Evolutionary conservation across 64 coral and sea anemone species (phyloP), one percentile per base, ranked within the genome.

Genomic region (Pocillopora verrucosa): DNA sequence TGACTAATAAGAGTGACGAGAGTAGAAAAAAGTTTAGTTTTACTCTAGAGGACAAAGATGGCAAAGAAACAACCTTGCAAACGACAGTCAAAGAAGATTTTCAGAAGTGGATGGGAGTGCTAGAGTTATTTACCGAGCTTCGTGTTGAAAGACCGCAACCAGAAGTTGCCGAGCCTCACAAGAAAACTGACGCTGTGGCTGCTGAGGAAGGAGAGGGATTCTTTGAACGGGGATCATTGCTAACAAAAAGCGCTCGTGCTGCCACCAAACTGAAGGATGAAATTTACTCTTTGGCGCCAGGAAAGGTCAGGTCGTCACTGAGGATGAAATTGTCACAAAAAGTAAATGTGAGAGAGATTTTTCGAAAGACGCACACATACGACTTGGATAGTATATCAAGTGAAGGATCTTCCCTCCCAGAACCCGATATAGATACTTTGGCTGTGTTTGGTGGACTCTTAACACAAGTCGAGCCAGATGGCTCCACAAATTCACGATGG

Each of bases 81-180:
- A 90, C 76, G 11, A 62, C 91, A 20, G 59, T 76, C 60, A 91
- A 94, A 76, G 91, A 93, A 25, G 94, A 99, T 64, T 99, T 88
- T 72, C 82, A 95, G 38, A 99, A 95, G 58, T 99, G 97, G 97
- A 77, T 95, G 69, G 91, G 88, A 10, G 85, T 99, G 11, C 79
- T 99, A 58, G 86, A 86, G 1, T 57, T 97, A 41, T 97, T 97
- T 58, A 97, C 95, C 0, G 92, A 97, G 36, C 80, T 93, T 5
- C 76, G 88, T 15, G 77, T 76, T 30, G 78, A 97, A 86, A 22
- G 79, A 36, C 83, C 92, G 20, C 11, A 72, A 51, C 41, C 36
- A 25, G 82, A 85, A 14, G 82, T 72, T 1, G 16, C 82, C 51
- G 82, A 85, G 3, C 82, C 82, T 2, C 61, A 11, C 11, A 25